phyloP scores from a whole-genome alignment of 1,140 invertebrate genomes.

The Procambarus clarkii region DNA sequence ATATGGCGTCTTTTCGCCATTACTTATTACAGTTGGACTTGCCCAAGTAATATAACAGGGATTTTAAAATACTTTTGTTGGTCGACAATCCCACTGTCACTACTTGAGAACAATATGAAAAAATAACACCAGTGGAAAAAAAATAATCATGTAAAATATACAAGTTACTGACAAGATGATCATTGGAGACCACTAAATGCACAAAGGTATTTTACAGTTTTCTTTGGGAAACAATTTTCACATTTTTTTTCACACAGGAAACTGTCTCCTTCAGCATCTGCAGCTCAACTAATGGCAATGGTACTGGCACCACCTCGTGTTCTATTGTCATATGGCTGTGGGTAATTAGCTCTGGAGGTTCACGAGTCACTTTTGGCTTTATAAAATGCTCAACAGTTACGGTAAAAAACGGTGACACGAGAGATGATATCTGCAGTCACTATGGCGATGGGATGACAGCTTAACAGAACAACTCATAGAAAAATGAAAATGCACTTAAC shows the following conservation, averaged over 20 bases:
- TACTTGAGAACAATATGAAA: conserved; percentile 40
- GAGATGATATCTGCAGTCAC: conserved; percentile 51
- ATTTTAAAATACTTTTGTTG: conserved; percentile 15
- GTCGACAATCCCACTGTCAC: conserved; percentile 56
- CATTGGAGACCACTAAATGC: conserved; percentile 46
- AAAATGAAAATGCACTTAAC: conserved; percentile 51
- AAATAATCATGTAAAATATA: not conserved
- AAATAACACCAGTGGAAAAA: conserved; percentile 14
- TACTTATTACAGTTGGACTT: conserved; percentile 14
- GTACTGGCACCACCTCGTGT: conserved; percentile 37
- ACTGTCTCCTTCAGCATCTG: conserved; percentile 9
- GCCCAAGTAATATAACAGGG: conserved; percentile 32
- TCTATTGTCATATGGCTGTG: conserved; percentile 25
- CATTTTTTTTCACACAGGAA: conserved; percentile 1
- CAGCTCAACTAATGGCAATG: conserved; percentile 55
- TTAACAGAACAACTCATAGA: conserved; percentile 58
- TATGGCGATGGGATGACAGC: conserved; percentile 64
- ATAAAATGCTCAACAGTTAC: conserved; percentile 64
- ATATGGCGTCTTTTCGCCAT: conserved; percentile 23
- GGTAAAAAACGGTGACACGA: conserved; percentile 58
- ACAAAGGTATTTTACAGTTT: conserved; percentile 4
- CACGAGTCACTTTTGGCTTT: conserved; percentile 44
- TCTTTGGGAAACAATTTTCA: not conserved
- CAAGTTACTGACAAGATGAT: conserved; percentile 30
- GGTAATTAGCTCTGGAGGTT: conserved; percentile 36